Conservation (phyloP, 2,888 invertebrate genomes). For the Tachina grossa region DNA sequence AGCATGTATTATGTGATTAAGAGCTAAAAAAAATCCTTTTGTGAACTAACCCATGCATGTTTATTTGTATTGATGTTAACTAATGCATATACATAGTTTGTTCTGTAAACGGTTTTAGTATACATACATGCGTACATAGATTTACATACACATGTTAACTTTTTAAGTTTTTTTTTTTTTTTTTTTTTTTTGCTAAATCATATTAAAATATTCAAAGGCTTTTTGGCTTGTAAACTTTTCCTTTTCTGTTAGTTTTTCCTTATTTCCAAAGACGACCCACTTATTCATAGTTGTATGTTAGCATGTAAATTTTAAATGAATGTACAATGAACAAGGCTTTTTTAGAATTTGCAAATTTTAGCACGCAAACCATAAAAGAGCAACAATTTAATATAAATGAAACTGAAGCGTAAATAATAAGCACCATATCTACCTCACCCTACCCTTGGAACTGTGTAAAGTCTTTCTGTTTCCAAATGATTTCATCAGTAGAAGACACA, state of each 20-base stretch:
- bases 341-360: constrained; percentile 79
- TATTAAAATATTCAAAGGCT: constrained; percentile 81
- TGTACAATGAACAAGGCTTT: constrained; percentile 48
- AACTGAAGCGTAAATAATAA: constrained; percentile 73
- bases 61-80: not conserved
- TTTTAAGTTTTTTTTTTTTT: too few species aligned
- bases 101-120: constrained; percentile 13
- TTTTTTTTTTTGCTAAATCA: constrained; percentile 77
- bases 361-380: constrained; percentile 77
- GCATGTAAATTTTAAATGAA: not conserved
- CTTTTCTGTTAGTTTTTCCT: not conserved
- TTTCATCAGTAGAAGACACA: not conserved
- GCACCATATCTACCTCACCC: constrained; percentile 71
- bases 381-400: constrained; percentile 72
- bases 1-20: constrained; percentile 17
- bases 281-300: constrained; percentile 14
- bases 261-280: constrained; percentile 25
- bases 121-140: constrained; percentile 8
- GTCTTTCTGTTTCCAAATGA: not conserved
- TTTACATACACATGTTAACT: constrained; percentile 65
- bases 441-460: not conserved
- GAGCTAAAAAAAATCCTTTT: constrained; percentile 37
- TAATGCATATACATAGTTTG: too few species aligned
- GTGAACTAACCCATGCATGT: not conserved
- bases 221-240: constrained; percentile 59